phyloP scores from a whole-genome alignment of 2,113 vertebrate genomes.

The Odobenus rosmarus region DNA sequence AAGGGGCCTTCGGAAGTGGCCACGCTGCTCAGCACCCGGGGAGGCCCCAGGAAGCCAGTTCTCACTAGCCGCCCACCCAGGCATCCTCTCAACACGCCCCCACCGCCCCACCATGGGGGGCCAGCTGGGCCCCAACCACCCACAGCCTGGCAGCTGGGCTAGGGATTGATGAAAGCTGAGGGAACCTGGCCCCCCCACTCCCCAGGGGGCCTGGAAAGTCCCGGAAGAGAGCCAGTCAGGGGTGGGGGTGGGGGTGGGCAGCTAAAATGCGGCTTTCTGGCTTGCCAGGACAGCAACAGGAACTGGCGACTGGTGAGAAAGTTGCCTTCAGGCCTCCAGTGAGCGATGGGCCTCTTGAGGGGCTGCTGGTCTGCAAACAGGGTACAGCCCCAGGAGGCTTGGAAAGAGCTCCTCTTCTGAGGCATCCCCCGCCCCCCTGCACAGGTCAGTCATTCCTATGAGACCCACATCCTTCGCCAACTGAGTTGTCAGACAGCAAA shows the following conservation, averaged over 20 bases:
- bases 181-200: background rate
- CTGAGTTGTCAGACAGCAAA: too few relatives aligned
- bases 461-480: background rate
- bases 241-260: background rate
- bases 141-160: slow-evolving; percentile 41
- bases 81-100: background rate
- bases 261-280: background rate
- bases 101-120: background rate
- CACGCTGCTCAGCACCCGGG: slow-evolving; percentile 53
- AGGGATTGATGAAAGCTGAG: background rate
- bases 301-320: background rate
- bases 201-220: background rate
- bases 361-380: background rate
- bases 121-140: slow-evolving; percentile 62
- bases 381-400: background rate
- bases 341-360: background rate
- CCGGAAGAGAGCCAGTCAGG: background rate
- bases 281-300: background rate
- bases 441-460: fast-evolving
- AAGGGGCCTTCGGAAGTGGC: slow-evolving; percentile 75
- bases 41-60: slow-evolving; percentile 62
- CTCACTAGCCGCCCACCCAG: slow-evolving; percentile 64
- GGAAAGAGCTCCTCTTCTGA: background rate
- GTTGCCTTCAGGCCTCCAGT: background rate
- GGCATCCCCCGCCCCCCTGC: too few relatives aligned